A percentile compares a stretch with the other conserved stretches of the same genome.
phyloP scores from a whole-genome alignment of 2,888 invertebrate genomes.

The Diarsia dahlii region DNA sequence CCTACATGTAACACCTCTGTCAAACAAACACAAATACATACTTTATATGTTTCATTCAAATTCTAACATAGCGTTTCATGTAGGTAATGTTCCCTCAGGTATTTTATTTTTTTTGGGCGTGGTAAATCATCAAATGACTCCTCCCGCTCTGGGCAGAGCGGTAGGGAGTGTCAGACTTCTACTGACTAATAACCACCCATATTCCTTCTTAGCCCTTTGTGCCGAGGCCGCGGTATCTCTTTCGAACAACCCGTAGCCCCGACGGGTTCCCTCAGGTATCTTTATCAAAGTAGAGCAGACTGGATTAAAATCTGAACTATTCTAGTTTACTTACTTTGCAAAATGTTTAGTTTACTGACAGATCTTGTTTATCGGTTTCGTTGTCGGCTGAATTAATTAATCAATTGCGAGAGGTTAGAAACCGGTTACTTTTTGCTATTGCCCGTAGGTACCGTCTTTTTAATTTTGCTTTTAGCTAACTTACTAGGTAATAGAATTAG shows the following conservation, averaged over 20 bases:
- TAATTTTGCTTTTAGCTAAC: not conserved
- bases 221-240: too few relatives aligned
- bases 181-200: too few relatives aligned
- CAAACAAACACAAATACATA: not conserved
- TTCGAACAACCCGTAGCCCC: too few relatives aligned
- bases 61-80: not conserved
- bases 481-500: not conserved
- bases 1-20: not conserved
- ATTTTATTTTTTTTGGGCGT: not conserved
- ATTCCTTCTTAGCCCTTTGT: too few relatives aligned
- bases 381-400: conserved; percentile 11
- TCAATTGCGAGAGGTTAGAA: conserved; percentile 13
- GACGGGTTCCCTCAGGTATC: not conserved
- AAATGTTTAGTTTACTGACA: conserved; percentile 21
- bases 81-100: not conserved
- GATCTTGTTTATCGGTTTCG: conserved; percentile 13
- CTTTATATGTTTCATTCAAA: not conserved
- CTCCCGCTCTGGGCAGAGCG: too few relatives aligned
- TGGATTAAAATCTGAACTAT: conserved; percentile 3
- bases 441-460: not conserved
- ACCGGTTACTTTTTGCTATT: conserved; percentile 2
- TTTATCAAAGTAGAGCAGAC: conserved; percentile 15
- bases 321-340: conserved; percentile 28
- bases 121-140: too few relatives aligned
- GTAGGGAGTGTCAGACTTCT: too few relatives aligned